Base-by-base conservation (phyloP, 2,797 vertebrate species). In the Aeoliscus strigatus region DNA sequence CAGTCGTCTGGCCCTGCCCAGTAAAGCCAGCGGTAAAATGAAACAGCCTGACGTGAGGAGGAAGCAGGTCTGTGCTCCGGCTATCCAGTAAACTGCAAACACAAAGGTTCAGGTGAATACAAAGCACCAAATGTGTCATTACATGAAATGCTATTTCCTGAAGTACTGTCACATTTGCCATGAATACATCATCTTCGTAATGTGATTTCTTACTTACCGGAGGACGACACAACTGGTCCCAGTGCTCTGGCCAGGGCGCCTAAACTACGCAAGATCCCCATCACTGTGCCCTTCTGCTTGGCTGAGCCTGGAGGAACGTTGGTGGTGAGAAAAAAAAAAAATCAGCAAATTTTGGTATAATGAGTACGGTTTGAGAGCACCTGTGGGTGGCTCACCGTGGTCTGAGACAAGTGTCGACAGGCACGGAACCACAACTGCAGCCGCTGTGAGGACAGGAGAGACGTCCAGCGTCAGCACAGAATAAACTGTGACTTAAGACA, bases 181-280 rank as follows among this genome's bases (percentile, higher is more conserved):
- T n/a, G n/a, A n/a, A n/a, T n/a, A n/a, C n/a, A n/a, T n/a, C n/a
- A n/a, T n/a, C n/a, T n/a, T n/a, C n/a, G n/a, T n/a, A n/a, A n/a
- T n/a, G n/a, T n/a, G n/a, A n/a, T 17, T 13, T 34, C 12, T 11
- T 38, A 32, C 62, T 75, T 58, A 98, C 96, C 90, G 14, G 92
- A 90, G 5, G 93, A 93, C 0, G 94, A 88, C 42, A 90, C 60
- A 30, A 95, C 27, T 0, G 96, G 96, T 18, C 96, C 96, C 33
- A 91, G 37, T 1, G 92, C 93, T 82, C 96, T 88, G 29, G 94
- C 96, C 12, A 98, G 85, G 15, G 94, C 92, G 0, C 96, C 96
- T 49, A 98, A 69, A 75, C 96, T 97, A 13, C 96, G 82, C 42
- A 98, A 78, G 5, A 94, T 98, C 13, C 96, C 96, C 96, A 99